These are phyloP conservation scores for Chrysocyon brachyurus DNA, from an alignment of 2,797 vertebrate genomes.

Conservation along the genomic window DNA sequence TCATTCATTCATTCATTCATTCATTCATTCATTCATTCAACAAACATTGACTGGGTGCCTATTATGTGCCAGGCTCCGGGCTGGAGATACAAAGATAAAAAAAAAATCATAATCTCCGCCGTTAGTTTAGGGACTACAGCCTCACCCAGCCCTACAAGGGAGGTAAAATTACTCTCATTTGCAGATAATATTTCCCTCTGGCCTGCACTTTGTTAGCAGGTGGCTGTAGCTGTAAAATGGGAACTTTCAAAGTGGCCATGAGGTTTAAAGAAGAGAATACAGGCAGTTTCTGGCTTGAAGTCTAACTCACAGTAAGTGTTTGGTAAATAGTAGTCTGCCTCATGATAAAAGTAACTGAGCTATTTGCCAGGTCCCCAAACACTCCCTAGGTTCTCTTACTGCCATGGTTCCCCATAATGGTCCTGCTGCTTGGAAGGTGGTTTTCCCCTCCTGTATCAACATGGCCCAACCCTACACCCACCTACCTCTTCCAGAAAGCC, in stretches of 20 bases:
- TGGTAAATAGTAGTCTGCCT: not conserved
- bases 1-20: not conserved
- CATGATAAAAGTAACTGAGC: not conserved
- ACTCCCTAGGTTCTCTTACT: not conserved
- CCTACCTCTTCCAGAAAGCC: constrained; percentile 9
- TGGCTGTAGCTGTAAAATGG: not conserved
- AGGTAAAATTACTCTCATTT: not conserved
- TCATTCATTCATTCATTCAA: not conserved
- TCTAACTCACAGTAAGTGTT: not conserved
- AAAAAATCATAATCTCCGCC: not conserved
- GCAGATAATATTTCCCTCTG: not conserved
- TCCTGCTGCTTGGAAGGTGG: not conserved
- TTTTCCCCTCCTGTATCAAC: not conserved
- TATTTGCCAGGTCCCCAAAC: not conserved
- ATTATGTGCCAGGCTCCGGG: not conserved
- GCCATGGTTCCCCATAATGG: not conserved
- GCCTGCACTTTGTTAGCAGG: not conserved
- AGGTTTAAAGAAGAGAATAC: not conserved
- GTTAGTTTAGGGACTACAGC: not conserved
- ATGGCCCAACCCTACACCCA: not conserved
- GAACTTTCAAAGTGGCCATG: not conserved
- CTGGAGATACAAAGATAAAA: not conserved
- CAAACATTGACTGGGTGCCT: not conserved
- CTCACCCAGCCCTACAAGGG: not conserved
- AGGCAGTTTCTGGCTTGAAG: not conserved